Conservation (phyloP, 2,113 vertebrate species). For the Callocephalon fimbriatum region DNA sequence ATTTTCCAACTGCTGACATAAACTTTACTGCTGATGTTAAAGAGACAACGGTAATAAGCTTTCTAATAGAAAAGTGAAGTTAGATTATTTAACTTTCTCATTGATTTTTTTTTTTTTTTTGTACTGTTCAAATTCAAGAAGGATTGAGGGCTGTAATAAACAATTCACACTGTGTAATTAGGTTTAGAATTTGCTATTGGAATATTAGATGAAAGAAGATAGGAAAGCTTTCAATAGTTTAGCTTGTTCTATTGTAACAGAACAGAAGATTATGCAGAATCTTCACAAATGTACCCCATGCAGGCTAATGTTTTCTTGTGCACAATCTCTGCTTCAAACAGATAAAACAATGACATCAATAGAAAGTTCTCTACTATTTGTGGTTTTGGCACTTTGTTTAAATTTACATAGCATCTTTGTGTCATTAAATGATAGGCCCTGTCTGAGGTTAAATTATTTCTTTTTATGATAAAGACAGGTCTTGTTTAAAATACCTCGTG, state of each 20-base stretch:
- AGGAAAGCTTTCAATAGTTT: not conserved
- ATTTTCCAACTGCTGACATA: not conserved
- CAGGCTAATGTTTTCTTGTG: not conserved
- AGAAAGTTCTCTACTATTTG: not conserved
- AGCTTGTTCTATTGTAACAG: not conserved
- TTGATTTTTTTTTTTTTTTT: not conserved
- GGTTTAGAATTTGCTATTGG: not conserved
- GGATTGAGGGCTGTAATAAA: constrained; percentile 23
- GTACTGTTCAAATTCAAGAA: not conserved
- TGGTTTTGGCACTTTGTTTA: not conserved
- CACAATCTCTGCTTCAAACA: not conserved
- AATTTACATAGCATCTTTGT: not conserved
- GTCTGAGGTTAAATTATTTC: not conserved
- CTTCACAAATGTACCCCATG: not conserved
- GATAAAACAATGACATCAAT: not conserved
- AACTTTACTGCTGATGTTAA: not conserved
- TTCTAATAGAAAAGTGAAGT: not conserved
- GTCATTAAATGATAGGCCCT: not conserved
- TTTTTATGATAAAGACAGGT: not conserved
- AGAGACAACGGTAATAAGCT: not conserved
- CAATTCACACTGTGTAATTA: constrained; percentile 9
- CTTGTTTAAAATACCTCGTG: not conserved
- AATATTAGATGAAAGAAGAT: not conserved
- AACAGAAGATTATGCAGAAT: not conserved
- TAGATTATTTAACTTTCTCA: constrained; percentile 1